Percentiles rank a stretch among this genome's conserved stretches.
phyloP scores from a whole-genome alignment of 2,113 vertebrate genomes.

The Octodon degus region DNA sequence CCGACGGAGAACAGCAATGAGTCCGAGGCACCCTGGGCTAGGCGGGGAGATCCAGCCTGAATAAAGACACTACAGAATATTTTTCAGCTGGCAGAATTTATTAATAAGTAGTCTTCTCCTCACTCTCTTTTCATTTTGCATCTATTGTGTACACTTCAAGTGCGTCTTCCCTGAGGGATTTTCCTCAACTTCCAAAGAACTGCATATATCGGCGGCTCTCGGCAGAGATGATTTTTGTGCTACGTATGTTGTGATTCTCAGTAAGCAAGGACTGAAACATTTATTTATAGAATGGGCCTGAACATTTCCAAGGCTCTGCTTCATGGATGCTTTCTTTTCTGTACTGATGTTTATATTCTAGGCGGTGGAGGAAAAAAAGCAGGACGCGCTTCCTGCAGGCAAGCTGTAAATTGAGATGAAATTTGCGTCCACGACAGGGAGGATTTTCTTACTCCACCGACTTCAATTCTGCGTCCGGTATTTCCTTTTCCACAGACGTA shows the following conservation, averaged over 20 bases:
- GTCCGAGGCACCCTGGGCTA: neutral
- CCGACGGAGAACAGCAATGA: neutral
- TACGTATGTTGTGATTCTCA: slow-evolving; percentile 60
- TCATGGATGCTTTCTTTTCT: slow-evolving; percentile 1
- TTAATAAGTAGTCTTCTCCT: neutral
- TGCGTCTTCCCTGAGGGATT: slow-evolving; percentile 57
- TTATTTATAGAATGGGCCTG: slow-evolving; percentile 39
- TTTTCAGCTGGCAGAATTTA: slow-evolving; percentile 39
- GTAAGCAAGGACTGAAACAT: slow-evolving; percentile 48
- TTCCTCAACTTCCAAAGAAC: slow-evolving; percentile 56
- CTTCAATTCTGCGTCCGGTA: neutral
- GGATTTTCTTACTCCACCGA: neutral
- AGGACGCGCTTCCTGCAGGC: neutral
- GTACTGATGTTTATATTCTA: neutral
- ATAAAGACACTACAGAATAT: neutral
- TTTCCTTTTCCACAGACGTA: neutral
- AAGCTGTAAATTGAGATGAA: neutral
- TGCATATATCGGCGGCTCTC: slow-evolving; percentile 63
- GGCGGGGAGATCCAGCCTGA: neutral
- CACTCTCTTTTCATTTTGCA: neutral
- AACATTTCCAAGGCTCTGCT: neutral
- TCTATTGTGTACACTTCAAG: slow-evolving; percentile 48
- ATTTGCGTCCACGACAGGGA: neutral
- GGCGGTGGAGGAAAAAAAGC: neutral
- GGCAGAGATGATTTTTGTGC: slow-evolving; percentile 58